Evolutionary conservation across 1,140 invertebrate species (phyloP).

Genomic region (Oedothorax gibbosus): DNA sequence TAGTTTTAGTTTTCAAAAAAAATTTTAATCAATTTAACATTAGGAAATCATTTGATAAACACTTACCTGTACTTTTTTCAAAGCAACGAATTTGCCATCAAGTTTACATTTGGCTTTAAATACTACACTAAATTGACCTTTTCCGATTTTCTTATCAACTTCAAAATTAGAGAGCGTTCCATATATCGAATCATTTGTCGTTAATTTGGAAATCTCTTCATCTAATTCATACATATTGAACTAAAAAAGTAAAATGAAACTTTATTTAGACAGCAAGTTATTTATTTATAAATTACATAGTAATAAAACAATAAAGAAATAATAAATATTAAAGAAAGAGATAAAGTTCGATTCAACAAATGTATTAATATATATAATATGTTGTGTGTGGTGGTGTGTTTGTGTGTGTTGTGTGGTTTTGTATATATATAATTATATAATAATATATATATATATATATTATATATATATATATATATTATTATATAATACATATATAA

Average conservation of each 20-base stretch:
- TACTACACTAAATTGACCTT: conserved; percentile 78
- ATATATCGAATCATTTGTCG: conserved; percentile 56
- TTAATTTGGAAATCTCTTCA: conserved; percentile 45
- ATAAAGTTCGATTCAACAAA: too few species aligned
- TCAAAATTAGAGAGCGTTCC: conserved; percentile 70
- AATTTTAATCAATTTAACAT: not conserved
- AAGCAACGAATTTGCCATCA: conserved; percentile 71
- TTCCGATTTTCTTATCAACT: conserved; percentile 75
- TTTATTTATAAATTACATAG: not conserved
- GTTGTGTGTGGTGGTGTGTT: too few species aligned
- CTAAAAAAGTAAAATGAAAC: not conserved
- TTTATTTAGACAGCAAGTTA: not conserved
- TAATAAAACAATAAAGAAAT: not conserved
- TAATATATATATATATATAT: too few species aligned
- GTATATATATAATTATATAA: too few species aligned
- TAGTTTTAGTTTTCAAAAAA: not conserved
- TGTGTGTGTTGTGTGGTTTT: too few species aligned
- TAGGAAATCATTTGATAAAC: not conserved
- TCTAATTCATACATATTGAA: conserved; percentile 42
- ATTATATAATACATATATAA: too few species aligned
- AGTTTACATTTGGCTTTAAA: conserved; percentile 71
- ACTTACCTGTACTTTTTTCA: conserved; percentile 76
- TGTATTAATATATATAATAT: too few species aligned
- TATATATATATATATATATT: too few species aligned
- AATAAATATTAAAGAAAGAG: too few species aligned